phyloP scores from a whole-genome alignment of 2,797 vertebrate species.

The Esox lucius region DNA sequence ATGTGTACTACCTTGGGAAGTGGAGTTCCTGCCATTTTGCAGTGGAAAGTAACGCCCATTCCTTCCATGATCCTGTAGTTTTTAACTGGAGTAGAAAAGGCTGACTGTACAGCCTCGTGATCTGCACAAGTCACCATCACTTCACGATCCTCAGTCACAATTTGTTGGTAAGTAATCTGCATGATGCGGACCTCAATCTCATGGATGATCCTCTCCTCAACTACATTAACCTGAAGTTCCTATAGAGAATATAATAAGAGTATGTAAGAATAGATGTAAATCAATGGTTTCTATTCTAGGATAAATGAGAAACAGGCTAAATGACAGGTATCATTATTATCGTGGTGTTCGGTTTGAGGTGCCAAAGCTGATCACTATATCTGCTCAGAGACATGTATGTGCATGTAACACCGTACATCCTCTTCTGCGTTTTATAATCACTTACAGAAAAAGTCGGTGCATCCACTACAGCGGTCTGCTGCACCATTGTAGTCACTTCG shows the following conservation, averaged over 20 bases:
- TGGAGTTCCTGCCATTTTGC: constrained; percentile 88
- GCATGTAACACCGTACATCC: constrained; percentile 59
- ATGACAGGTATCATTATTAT: no score
- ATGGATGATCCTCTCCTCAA: constrained; percentile 94
- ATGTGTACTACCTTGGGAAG: constrained; percentile 87
- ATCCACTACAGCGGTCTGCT: constrained; percentile 71
- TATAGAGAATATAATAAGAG: constrained; percentile 45
- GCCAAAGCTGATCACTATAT: not conserved
- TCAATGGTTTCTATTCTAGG: no score
- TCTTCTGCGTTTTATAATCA: constrained; percentile 83
- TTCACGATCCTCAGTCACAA: constrained; percentile 91
- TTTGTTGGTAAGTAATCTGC: constrained; percentile 88
- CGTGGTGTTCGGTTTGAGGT: not conserved
- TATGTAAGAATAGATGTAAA: no score
- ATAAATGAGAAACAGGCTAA: no score
- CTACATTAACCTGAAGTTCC: constrained; percentile 95
- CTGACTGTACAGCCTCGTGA: constrained; percentile 81
- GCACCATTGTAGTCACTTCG: constrained; percentile 81
- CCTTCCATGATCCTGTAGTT: constrained; percentile 95
- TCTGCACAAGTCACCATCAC: constrained; percentile 84
- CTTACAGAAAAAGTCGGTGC: constrained; percentile 66
- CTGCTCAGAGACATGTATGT: not conserved
- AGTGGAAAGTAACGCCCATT: constrained; percentile 93
- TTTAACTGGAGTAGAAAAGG: constrained; percentile 87
- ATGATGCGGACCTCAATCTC: constrained; percentile 95